Evolutionary conservation across 2,888 invertebrate genomes (phyloP).

Genomic region (Schizotus pectinicornis): DNA sequence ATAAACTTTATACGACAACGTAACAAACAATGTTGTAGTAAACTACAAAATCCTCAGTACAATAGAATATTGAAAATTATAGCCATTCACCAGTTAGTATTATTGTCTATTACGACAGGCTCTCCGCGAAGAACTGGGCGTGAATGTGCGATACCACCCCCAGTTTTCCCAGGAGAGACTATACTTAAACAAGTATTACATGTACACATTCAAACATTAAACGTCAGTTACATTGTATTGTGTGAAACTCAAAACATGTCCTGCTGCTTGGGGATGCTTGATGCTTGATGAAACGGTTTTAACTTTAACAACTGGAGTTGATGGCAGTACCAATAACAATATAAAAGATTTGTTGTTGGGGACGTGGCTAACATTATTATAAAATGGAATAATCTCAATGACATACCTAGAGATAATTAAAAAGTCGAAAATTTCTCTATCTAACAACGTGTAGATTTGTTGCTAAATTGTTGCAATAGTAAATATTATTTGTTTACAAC

Average conservation of each 20-base stretch:
- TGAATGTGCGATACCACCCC: neutral
- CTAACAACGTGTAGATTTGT: neutral
- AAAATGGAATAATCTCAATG: slow-evolving; percentile 27
- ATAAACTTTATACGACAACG: slow-evolving; percentile 15
- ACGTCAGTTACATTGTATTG: no score
- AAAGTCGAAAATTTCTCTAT: slow-evolving; percentile 5
- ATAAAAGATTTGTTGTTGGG: slow-evolving; percentile 9
- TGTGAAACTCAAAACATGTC: no score
- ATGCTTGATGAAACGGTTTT: no score
- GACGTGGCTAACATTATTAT: slow-evolving; percentile 14
- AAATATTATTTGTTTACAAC: neutral
- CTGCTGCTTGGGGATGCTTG: no score
- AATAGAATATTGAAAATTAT: slow-evolving; percentile 21
- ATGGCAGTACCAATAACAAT: neutral
- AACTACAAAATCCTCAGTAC: slow-evolving; percentile 5
- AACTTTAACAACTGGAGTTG: no score
- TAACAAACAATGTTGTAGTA: slow-evolving; percentile 8
- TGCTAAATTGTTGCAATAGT: neutral
- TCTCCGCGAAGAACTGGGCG: slow-evolving; percentile 9
- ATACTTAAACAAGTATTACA: no score
- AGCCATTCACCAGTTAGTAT: slow-evolving; percentile 24
- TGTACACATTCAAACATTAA: no score
- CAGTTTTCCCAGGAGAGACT: neutral
- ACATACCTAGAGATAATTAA: no score
- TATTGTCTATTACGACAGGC: slow-evolving; percentile 24